Base-by-base conservation (phyloP, 2,888 invertebrate species). In the Agelastica alni region DNA sequence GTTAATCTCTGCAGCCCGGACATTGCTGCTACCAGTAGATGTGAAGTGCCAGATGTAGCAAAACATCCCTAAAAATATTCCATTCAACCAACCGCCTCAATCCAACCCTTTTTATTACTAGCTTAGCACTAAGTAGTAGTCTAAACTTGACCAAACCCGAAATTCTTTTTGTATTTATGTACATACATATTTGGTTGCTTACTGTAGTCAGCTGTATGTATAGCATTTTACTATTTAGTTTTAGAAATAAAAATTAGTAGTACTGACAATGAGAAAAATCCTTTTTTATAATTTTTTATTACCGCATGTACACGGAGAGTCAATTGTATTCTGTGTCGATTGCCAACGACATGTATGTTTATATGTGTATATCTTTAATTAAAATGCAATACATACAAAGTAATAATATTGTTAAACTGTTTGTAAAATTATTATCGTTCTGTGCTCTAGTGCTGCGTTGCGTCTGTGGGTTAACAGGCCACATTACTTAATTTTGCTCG, bases 181-280 rank as follows among this genome's bases (percentile, higher is more conserved):
- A 76, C 63, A 75, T 76, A 75, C 70, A n/a, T 73, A 71, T 72
- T 75, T 73, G 71, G 68, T 71, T 74, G 70, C 74, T 70, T 73
- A 75, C 71, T 72, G 76, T 77, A 77, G 76, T 71, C 78, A 77
- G 77, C 72, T 76, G 74, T 77, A 77, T 77, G 76, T 75, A 78
- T 78, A 78, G 78, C 77, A 78, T 75, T 70, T 76, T 77, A 64
- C 52, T 74, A 10, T n/a, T 74, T 76, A 77, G 77, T 74, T 68
- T 71, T 76, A 75, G 74, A 73, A 36, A 68, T 68, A 72, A 73
- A 75, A 74, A 73, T 75, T 75, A 75, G 73, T 77, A 74, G 73
- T 72, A 73, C 69, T 75, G 72, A 72, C 74, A 65, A 71, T 63
- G n/a, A n/a, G n/a, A n/a, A n/a, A 72, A 61, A 52, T 72, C 67